Evolutionary conservation across 2,888 invertebrate species (phyloP), one percentile per base, ranked within the genome.

Genomic region (Drosophila picticornis): DNA sequence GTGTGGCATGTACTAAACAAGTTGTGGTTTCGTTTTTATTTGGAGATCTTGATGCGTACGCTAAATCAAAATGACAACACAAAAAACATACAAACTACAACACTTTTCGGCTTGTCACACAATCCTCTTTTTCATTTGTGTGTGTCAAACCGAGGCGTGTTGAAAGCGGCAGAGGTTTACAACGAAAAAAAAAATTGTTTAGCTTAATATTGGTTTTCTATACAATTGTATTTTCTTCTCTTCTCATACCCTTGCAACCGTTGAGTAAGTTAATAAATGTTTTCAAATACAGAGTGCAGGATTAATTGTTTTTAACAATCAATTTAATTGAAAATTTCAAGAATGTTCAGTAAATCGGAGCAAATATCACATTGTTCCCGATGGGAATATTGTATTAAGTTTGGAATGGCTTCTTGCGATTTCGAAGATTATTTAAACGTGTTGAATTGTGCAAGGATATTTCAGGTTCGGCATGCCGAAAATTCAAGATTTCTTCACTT

Each of bases 1-100:
- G 46, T 58, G 58, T 58, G 46, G 34, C 53, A 53, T 58, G 29
- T 64, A n/a, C 36, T 58, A 48, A 36, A 50, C 36, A 38, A 32
- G 31, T 52, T 13, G 29, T 29, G 31, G 31, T 13, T 52, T 32
- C 16, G 52, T 31, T 40, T 40, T 7, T 38, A 31, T 25, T 25
- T 53, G 32, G 16, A 27, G 22, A 19, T 50, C 11, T 57, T 31
- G 19, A 48, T 57, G 63, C 63, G 34, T 48, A 51, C 22, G 36
- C 40, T 29, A 43, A 61, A 34, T 31, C 22, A 62, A 66, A 29
- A 40, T 9, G 9, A n/a, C 38, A 51, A 16, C 27, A 38, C 27
- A 55, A 65, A 65, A 6, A 50, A 38, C 25, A 50, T n/a, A 50
- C 36, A 50, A 58, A 50, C 31, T 38, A 51, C 29, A 51, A 59